Evolutionary conservation across 2,113 vertebrate genomes (phyloP).

Genomic region (Fregata magnificens): DNA sequence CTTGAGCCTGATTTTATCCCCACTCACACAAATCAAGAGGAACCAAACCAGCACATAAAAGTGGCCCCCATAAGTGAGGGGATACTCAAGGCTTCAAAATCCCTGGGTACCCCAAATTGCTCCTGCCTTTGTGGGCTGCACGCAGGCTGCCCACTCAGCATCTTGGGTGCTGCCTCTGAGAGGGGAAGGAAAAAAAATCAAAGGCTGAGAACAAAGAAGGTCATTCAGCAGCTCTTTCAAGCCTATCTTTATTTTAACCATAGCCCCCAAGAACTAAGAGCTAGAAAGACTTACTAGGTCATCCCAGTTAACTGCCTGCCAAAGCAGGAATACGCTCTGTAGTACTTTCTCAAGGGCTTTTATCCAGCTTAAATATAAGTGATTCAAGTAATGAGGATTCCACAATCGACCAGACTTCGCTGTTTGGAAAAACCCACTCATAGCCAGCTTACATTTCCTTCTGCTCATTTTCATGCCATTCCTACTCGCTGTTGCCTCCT

Average conservation of each 20-base stretch:
- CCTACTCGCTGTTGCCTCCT: fast-evolving
- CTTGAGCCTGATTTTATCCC: not conserved
- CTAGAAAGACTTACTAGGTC: not conserved
- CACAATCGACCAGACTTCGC: not conserved
- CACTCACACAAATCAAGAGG: not conserved
- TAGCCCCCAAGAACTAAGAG: not conserved
- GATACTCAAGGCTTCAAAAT: not conserved
- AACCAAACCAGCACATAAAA: not conserved
- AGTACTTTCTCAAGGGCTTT: not conserved
- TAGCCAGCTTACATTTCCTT: not conserved
- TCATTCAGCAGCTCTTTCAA: not conserved
- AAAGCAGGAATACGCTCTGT: not conserved
- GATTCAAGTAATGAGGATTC: not conserved
- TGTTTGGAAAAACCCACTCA: not conserved
- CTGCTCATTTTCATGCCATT: not conserved
- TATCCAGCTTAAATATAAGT: not conserved
- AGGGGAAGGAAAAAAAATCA: not conserved
- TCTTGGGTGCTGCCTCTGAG: not conserved
- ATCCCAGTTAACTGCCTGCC: not conserved
- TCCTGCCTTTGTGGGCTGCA: not conserved
- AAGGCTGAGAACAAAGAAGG: not conserved
- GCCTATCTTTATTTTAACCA: not conserved
- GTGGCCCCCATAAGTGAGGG: not conserved
- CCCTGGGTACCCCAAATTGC: not conserved
- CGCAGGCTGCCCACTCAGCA: not conserved